phyloP scores from a whole-genome alignment of 2,113 vertebrate species.

The Oxyura jamaicensis region DNA sequence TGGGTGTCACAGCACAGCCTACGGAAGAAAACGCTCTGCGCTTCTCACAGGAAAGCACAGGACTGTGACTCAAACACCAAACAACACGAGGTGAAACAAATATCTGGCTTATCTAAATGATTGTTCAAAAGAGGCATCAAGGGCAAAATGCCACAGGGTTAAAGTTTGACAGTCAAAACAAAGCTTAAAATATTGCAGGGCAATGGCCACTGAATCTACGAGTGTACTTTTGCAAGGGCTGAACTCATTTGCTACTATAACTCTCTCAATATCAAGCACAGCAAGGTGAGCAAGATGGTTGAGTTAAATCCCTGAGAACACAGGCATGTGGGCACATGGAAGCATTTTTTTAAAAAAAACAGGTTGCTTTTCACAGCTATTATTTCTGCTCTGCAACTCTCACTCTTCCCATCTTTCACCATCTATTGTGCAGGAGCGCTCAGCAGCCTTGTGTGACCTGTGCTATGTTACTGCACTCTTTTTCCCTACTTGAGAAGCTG shows the following conservation, averaged over 20 bases:
- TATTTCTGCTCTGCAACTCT: not conserved
- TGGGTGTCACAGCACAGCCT: not conserved
- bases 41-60: not conserved
- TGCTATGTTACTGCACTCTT: not conserved
- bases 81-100: not conserved
- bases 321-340: not conserved
- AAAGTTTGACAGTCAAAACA: not conserved
- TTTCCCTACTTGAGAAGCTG: not conserved
- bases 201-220: not conserved
- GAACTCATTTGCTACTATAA: not conserved
- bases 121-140: not conserved
- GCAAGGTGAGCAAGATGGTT: not conserved
- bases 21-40: not conserved
- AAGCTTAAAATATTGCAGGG: not conserved
- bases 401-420: not conserved
- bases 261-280: not conserved
- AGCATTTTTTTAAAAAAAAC: not conserved
- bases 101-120: not conserved
- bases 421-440: not conserved
- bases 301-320: not conserved
- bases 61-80: not conserved
- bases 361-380: not conserved
- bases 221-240: not conserved
- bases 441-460: not conserved
- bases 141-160: not conserved